A percentile compares a stretch with the other conserved stretches of the same genome.
Evolutionary conservation across 2,113 vertebrate species (phyloP).

Genomic region (Phyllostomus discolor): DNA sequence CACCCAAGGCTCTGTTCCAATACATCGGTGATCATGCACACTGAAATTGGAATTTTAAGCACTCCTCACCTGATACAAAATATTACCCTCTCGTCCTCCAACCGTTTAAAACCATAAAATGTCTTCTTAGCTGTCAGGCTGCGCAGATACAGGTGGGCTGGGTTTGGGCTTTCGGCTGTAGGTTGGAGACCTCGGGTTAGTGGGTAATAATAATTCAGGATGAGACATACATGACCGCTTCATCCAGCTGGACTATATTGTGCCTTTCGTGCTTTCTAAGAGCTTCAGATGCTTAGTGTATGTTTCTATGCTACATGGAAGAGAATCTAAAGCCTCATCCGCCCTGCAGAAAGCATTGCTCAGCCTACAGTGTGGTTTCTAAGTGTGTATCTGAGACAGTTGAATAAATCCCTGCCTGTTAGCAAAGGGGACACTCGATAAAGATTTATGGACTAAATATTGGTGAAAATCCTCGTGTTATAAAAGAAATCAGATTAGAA

Average conservation of each 20-base stretch:
- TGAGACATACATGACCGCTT: background rate
- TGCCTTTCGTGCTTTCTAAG: background rate
- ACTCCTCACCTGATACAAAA: background rate
- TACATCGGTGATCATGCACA: background rate
- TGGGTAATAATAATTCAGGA: background rate
- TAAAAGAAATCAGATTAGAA: background rate
- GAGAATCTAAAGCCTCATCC: background rate
- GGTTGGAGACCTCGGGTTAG: background rate
- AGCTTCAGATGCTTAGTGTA: background rate
- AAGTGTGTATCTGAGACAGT: background rate
- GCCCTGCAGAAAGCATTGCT: background rate
- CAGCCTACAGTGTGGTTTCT: background rate
- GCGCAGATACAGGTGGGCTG: background rate
- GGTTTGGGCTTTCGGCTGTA: background rate
- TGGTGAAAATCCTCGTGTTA: background rate
- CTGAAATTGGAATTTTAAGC: background rate
- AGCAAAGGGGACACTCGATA: background rate
- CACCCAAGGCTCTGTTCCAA: background rate
- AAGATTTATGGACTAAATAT: background rate
- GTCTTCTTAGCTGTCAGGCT: background rate
- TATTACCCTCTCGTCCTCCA: background rate
- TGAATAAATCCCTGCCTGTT: background rate
- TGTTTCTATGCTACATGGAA: background rate
- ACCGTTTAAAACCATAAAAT: background rate
- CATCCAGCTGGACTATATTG: background rate